These are phyloP conservation scores for Stictonetta naevosa DNA, from an alignment of 2,113 vertebrate genomes.

Conservation along the genomic window DNA sequence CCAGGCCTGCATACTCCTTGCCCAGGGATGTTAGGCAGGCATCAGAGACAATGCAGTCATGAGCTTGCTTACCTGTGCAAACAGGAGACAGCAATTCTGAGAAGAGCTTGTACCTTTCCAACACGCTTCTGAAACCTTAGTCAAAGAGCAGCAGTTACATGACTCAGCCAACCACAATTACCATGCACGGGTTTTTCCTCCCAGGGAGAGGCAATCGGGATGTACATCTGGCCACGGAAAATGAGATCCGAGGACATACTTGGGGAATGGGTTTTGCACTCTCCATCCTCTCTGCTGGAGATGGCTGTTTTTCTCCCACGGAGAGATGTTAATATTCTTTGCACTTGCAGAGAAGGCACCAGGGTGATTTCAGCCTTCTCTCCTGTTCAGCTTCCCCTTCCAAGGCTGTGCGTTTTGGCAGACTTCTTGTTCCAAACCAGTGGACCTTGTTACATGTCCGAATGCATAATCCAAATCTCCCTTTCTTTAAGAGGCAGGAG, in stretches of 20 bases:
- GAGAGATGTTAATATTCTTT: background rate
- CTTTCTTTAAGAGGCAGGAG: background rate
- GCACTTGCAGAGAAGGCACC: background rate
- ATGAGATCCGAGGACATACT: background rate
- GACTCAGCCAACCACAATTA: background rate
- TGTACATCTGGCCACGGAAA: background rate
- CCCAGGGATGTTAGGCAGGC: background rate
- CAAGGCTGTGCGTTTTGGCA: constrained; percentile 1
- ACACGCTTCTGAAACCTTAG: background rate
- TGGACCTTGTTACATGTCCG: constrained; percentile 44
- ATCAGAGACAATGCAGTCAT: rapidly evolving
- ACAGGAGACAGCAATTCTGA: background rate
- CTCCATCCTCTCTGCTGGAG: background rate
- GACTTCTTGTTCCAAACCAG: constrained; percentile 66
- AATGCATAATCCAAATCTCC: constrained; percentile 40
- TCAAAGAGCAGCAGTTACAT: rapidly evolving
- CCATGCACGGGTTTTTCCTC: background rate
- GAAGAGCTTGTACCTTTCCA: background rate
- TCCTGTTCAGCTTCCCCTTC: background rate
- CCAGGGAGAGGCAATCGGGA: rapidly evolving
- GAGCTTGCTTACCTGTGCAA: rapidly evolving
- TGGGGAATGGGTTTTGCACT: background rate
- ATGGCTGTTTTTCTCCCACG: background rate
- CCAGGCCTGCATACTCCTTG: rapidly evolving
- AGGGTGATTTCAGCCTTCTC: background rate